phyloP scores from a whole-genome alignment of 2,113 vertebrate species.

The Apodemus sylvaticus region DNA sequence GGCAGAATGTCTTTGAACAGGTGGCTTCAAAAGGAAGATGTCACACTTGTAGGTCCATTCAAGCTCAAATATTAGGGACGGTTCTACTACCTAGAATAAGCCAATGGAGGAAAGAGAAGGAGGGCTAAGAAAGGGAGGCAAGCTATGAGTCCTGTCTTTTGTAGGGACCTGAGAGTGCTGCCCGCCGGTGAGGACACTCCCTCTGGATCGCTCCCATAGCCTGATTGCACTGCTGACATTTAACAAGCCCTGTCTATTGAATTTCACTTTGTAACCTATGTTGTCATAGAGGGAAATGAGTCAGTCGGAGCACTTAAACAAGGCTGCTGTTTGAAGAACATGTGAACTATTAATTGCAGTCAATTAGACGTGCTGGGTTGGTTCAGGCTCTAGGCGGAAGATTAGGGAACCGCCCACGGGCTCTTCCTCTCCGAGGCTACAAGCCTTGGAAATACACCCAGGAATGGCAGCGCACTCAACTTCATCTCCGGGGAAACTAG shows the following conservation, averaged over 20 bases:
- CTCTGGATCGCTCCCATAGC: background rate
- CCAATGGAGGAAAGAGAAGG: too few species aligned
- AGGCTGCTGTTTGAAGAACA: background rate
- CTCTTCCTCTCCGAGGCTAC: background rate
- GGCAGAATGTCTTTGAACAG: background rate
- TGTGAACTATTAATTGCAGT: background rate
- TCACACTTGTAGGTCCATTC: background rate
- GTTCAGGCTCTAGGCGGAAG: background rate
- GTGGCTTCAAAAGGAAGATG: background rate
- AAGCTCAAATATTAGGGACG: background rate
- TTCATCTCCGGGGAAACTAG: background rate
- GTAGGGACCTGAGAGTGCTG: background rate
- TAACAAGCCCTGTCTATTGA: background rate
- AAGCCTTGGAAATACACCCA: background rate
- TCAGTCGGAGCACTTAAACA: background rate
- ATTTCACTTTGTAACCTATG: background rate
- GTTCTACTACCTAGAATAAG: too few species aligned
- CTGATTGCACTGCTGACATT: background rate
- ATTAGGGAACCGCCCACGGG: background rate
- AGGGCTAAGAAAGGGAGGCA: background rate
- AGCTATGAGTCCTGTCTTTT: background rate
- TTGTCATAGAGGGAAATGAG: background rate
- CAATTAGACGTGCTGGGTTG: background rate
- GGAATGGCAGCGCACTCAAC: background rate
- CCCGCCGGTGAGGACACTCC: background rate